Evolutionary conservation across 2,888 invertebrate genomes (phyloP), one percentile per base, ranked within the genome.

Genomic region (Cephonodes hylas): DNA sequence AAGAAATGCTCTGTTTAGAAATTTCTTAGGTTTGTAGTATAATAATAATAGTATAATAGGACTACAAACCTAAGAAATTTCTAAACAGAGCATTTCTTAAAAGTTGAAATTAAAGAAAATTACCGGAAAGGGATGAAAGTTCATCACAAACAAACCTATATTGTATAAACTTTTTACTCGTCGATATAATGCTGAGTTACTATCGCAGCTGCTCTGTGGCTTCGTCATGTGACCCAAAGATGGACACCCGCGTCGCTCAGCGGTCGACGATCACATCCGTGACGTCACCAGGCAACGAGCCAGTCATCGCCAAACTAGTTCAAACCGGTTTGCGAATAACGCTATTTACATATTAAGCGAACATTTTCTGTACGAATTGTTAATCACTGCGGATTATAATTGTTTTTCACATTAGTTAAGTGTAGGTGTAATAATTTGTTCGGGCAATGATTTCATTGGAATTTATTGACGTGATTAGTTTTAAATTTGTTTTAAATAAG

Each of bases 281-380:
- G 72, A 77, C 79, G 77, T 76, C 77, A 79, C 65, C 42, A 27
- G 76, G 73, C 72, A 61, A 62, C 56, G 56, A 65, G 76, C 73
- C 78, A 76, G 62, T 34, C 23, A 25, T 44, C 23, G 25, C n/a
- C 45, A 10, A 68, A 74, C 75, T 64, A 61, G 76, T 69, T 61
- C 59, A 22, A 67, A 70, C 71, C 68, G 59, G 72, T 66, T 71
- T 23, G 27, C 23, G 4, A 22, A 46, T 34, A 13, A 15, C 38
- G n/a, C 59, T n/a, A 53, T 38, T 53, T 42, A 42, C 23, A 42
- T 60, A 48, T 6, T n/a, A 38, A 48, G 15, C 18, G 18, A 25
- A 18, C 22, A 42, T 58, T 65, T 64, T 63, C 46, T 22, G 42
- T 62, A 62, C 42, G 42, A 44, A 42, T 58, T 60, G 8, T 53